phyloP scores from a whole-genome alignment of 2,797 vertebrate species.

The Scyliorhinus canicula region DNA sequence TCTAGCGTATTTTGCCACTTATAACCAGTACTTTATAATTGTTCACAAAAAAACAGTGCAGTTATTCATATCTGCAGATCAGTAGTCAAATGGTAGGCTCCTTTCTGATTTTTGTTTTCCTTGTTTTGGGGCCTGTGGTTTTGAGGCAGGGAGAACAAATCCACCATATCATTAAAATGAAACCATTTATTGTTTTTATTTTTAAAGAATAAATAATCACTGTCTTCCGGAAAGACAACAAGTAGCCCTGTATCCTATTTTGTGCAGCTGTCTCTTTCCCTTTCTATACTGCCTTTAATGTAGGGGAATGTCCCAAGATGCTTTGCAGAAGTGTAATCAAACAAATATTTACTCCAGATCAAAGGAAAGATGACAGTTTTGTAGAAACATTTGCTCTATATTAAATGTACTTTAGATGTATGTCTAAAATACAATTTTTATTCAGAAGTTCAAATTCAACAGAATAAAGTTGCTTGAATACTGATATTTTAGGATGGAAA shows the following conservation, averaged over 20 bases:
- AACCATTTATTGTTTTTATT: background rate
- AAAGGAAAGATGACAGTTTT: background rate
- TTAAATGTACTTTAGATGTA: background rate
- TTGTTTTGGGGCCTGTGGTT: background rate
- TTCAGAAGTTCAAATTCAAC: background rate
- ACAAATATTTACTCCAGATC: background rate
- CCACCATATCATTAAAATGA: background rate
- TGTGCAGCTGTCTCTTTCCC: background rate
- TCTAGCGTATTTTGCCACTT: background rate
- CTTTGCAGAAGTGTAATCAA: background rate
- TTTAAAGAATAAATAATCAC: background rate
- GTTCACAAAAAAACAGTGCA: background rate
- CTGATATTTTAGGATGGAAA: background rate
- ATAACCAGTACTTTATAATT: background rate
- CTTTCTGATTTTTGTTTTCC: background rate
- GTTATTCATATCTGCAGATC: background rate
- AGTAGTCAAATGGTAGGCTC: background rate
- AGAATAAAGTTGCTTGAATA: background rate
- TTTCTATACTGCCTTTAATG: background rate
- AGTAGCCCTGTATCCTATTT: background rate
- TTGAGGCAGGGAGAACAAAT: background rate
- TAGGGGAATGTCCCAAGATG: background rate
- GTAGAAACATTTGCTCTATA: background rate
- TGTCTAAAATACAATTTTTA: background rate
- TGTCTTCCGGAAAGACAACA: background rate